Conservation (phyloP, 2,888 invertebrate genomes). For the Aproaerema taeniolella region DNA sequence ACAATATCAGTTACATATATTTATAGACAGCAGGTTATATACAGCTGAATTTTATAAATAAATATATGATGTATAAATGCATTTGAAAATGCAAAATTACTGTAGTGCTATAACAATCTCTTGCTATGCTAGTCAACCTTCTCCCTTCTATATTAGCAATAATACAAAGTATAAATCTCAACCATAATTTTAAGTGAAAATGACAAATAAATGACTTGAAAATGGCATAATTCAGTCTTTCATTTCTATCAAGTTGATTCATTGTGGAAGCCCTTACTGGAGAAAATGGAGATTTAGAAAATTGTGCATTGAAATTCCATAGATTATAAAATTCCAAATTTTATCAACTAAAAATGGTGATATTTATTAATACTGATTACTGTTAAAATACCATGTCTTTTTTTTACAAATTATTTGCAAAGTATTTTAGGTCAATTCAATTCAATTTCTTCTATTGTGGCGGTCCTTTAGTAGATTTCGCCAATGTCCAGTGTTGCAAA, state of each 20-base stretch:
- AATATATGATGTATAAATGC: slow-evolving; percentile 36
- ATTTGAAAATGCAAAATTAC: no score
- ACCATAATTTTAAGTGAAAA: slow-evolving; percentile 36
- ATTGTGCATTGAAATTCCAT: neutral
- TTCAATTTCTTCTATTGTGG: no score
- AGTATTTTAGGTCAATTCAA: no score
- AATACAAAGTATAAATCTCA: slow-evolving; percentile 37
- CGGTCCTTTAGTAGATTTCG: no score
- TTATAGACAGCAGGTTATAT: slow-evolving; percentile 44
- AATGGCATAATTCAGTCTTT: slow-evolving; percentile 72
- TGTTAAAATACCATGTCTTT: neutral
- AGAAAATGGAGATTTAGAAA: neutral
- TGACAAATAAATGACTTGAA: slow-evolving; percentile 53
- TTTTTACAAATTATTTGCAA: neutral
- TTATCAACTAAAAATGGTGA: no score
- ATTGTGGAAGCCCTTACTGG: slow-evolving; percentile 33
- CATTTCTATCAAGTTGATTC: slow-evolving; percentile 31
- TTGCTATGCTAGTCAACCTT: slow-evolving; percentile 61
- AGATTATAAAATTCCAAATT: neutral
- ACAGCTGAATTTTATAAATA: slow-evolving; percentile 33
- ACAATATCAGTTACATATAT: slow-evolving; percentile 28
- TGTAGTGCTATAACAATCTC: no score
- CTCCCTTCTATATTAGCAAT: slow-evolving; percentile 26
- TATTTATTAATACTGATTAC: no score
- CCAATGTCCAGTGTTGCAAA: no score